Conservation (phyloP, 2,113 vertebrate genomes). For the Callaeas wilsoni region DNA sequence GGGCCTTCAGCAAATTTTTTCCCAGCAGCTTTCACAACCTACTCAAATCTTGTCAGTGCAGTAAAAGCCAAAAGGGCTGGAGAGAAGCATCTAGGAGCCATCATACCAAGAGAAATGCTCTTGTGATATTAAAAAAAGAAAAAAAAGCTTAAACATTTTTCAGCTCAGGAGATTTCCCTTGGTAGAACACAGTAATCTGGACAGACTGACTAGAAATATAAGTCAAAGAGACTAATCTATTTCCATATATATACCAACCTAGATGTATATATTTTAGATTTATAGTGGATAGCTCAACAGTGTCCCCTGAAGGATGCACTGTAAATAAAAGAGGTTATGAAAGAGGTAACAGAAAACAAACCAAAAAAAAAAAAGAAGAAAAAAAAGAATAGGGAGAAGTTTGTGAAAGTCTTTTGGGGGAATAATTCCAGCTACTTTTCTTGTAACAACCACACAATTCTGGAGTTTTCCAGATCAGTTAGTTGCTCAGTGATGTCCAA, state of each 20-base stretch:
- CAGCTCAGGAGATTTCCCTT: not conserved
- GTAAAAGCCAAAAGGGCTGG: not conserved
- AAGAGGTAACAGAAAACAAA: not conserved
- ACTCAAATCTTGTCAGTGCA: not conserved
- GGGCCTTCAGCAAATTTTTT: not conserved
- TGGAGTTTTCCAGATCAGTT: not conserved
- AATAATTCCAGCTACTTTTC: not conserved
- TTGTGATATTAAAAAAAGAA: not conserved
- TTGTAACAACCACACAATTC: not conserved
- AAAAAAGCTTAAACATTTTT: not conserved
- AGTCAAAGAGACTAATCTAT: not conserved
- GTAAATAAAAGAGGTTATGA: not conserved
- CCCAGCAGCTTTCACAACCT: not conserved
- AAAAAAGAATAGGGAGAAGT: not conserved
- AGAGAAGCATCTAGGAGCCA: not conserved
- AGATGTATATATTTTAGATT: not conserved
- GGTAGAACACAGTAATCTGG: not conserved
- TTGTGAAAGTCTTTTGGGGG: not conserved
- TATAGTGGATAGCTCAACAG: slow-evolving; percentile 27
- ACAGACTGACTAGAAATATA: not conserved
- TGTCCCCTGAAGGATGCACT: slow-evolving; percentile 36
- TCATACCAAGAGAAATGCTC: not conserved
- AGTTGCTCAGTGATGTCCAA: not conserved
- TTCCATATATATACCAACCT: not conserved
- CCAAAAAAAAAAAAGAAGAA: not conserved